Evolutionary conservation across 2,797 vertebrate genomes (phyloP).

Genomic region (Eulemur albifrons): DNA sequence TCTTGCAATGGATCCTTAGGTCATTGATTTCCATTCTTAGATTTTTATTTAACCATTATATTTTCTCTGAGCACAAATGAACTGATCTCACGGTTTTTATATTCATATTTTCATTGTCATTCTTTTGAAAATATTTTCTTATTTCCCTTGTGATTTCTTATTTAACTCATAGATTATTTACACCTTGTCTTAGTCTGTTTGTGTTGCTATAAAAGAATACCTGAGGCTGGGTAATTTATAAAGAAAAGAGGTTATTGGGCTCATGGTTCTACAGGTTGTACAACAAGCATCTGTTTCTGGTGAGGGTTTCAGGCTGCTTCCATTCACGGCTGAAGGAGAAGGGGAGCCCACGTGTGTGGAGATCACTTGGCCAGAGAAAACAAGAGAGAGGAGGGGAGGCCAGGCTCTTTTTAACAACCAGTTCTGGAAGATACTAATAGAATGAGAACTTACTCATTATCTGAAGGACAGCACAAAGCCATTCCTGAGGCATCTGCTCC

Average conservation of each 20-base stretch:
- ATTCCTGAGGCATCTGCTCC: neutral
- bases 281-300: neutral
- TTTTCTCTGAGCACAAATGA: neutral
- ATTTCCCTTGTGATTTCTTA: neutral
- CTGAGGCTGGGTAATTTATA: neutral
- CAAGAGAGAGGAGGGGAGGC: neutral
- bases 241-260: neutral
- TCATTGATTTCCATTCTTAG: neutral
- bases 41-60: neutral
- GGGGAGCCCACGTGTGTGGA: neutral
- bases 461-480: neutral
- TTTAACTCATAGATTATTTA: neutral
- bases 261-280: neutral
- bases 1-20: neutral
- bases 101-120: neutral
- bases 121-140: neutral
- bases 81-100: neutral
- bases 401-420: neutral
- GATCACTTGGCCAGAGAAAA: neutral
- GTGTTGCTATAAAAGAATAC: neutral
- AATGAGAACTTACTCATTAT: neutral
- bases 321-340: neutral
- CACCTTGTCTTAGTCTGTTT: neutral
- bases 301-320: neutral
- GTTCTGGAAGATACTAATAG: neutral